Evolutionary conservation across 2,888 invertebrate genomes (phyloP), one percentile per base, ranked within the genome.

Genomic region (Cephalotes varians): DNA sequence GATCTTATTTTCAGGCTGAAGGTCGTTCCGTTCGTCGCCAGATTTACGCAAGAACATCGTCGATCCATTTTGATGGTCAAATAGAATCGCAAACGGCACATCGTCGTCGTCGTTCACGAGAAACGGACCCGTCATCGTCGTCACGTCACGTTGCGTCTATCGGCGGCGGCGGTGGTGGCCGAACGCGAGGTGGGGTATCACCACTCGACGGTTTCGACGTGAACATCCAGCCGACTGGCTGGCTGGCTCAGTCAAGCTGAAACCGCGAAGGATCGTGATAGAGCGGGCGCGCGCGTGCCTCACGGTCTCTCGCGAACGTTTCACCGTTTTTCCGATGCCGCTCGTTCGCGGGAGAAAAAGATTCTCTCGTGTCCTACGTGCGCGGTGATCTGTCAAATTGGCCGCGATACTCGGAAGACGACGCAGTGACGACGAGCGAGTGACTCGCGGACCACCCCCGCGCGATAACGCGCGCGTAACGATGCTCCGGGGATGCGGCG

Each of bases 241-340:
- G 71, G 74, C 82, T 89, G 71, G 74, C 82, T 67, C 93, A 93
- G 93, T 93, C 93, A 93, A 93, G 91, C 91, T 92, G 91, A 92
- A 93, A 93, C 93, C 92, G 92, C 92, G 91, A 91, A 86, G 87
- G 82, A 82, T 47, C 84, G 88, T 86, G 88, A 87, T 65, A 79
- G 60, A 64, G 49, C 62, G 73, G 6, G 34, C 51, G 76, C 51
- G 10, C 69, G 84, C 54, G 85, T 58, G 76, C 47, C 65, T 82
- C 76, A 65, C 60, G 56, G 72, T 69, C 51, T 34, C 77, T 77
- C 40, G 34, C 51, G 54, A 56, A 6, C n/a, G 56, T 69, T 69
- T 79, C 69, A 47, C 72, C 74, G 81, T 73, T 64, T 40, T 44
- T 51, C 64, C 83, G 56, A 76, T 47, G 79, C 72, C 86, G 82